phyloP scores from a whole-genome alignment of 2,888 invertebrate genomes.

The Cryptus viduatorius region DNA sequence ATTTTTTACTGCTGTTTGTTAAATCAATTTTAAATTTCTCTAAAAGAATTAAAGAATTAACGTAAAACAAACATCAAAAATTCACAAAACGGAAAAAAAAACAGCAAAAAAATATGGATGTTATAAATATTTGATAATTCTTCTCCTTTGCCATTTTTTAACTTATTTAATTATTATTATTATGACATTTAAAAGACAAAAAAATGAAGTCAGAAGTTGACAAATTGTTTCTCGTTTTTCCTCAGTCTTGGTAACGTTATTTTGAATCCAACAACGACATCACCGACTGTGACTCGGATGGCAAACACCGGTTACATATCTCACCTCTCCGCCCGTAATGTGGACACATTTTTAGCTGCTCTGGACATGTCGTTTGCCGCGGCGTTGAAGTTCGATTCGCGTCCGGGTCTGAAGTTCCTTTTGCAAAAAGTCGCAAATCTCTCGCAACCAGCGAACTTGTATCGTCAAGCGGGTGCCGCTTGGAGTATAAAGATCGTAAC shows the following conservation, averaged over 20 bases:
- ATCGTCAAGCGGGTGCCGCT: constrained; percentile 96
- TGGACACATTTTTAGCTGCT: constrained; percentile 91
- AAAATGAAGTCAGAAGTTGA: constrained; percentile 80
- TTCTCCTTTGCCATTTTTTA: too few species aligned
- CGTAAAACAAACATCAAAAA: too few species aligned
- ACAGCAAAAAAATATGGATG: too few species aligned
- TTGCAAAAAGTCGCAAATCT: constrained; percentile 96
- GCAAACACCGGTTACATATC: constrained; percentile 78
- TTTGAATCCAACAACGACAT: constrained; percentile 77
- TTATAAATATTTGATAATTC: too few species aligned
- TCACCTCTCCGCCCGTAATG: constrained; percentile 87
- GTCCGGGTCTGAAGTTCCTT: constrained; percentile 97
- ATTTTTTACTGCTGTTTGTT: neutral
- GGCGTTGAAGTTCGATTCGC: constrained; percentile 94
- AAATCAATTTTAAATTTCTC: too few species aligned
- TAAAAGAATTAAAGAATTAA: too few species aligned
- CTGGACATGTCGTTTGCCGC: constrained; percentile 93
- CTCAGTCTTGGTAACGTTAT: constrained; percentile 85
- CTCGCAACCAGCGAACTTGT: constrained; percentile 95
- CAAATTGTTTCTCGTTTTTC: constrained; percentile 36
- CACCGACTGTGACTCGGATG: constrained; percentile 71
- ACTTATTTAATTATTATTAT: neutral
- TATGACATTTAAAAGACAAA: neutral
- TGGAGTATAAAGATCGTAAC: constrained; percentile 96
- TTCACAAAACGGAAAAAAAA: too few species aligned